These are phyloP conservation scores for Suillia variegata DNA, from an alignment of 2,888 invertebrate species.

Conservation along the genomic window DNA sequence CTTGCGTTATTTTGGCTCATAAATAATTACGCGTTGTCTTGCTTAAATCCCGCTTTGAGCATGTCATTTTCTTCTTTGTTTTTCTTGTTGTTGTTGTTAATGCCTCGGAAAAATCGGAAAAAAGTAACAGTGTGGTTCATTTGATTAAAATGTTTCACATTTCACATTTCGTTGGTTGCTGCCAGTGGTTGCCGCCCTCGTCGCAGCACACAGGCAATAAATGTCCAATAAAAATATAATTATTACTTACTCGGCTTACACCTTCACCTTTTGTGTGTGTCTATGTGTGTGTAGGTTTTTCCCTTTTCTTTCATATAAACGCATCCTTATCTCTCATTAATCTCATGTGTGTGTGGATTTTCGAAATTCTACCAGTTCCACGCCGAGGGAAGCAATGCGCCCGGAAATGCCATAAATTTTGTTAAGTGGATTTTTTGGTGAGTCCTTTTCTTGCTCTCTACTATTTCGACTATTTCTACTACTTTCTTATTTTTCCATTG, in stretches of 20 bases:
- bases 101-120: too few relatives aligned
- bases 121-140: conserved; percentile 22
- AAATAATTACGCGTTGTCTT: not conserved
- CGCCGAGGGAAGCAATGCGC: conserved; percentile 33
- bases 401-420: conserved; percentile 47
- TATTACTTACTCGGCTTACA: conserved; percentile 50
- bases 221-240: conserved; percentile 60
- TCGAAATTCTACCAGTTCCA: too few relatives aligned
- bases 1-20: conserved; percentile 6
- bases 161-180: too few relatives aligned
- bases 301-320: conserved; percentile 26
- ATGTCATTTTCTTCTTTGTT: not conserved
- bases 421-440: conserved; percentile 47
- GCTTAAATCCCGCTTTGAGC: not conserved
- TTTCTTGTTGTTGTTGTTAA: not conserved
- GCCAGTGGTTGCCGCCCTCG: conserved; percentile 26
- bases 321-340: conserved; percentile 24
- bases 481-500: conserved; percentile 24
- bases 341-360: conserved; percentile 25
- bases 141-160: conserved; percentile 51
- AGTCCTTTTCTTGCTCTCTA: conserved; percentile 3
- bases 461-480: conserved; percentile 19
- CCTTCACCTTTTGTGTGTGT: conserved; percentile 32
- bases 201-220: conserved; percentile 47
- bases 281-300: conserved; percentile 36